Base-by-base conservation (phyloP, 1,140 invertebrate species). In the Bombus soroeensis region DNA sequence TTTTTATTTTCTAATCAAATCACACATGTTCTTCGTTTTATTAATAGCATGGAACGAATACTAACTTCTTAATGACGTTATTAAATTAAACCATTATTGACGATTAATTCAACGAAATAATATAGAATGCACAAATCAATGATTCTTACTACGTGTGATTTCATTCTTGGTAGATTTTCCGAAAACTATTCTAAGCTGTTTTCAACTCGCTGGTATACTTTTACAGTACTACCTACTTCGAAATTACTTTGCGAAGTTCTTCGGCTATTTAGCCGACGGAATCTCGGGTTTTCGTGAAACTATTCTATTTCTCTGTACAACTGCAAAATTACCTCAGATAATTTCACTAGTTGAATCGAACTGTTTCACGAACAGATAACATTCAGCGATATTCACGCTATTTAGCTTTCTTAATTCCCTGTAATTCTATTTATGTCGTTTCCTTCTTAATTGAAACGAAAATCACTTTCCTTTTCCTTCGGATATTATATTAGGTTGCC, bases 191-290 rank as follows among this genome's bases (percentile, higher is more conserved):
- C 13, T 18, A 53, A 66, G 32, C 32, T 47, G 37, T 83, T 83
- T 66, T 47, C 59, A 66, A 41, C 47, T 43, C 47, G 18, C 37
- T 34, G 66, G 77, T 84, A 78, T 53, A 71, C 74, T 78, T 84
- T 84, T 77, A 43, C 82, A 57, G 22, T 2, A 37, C 39, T 57
- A 28, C 22, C 47, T 22, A 78, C 37, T 78, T 71, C 25, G 43
- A 59, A 78, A 71, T 53, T 77, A 70, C 74, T 78, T 84, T 15
- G n/a, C 59, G 9, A 78, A 84, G 64, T 84, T 78, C 47, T 71
- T 66, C 43, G 37, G n/a, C 43, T 71, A 78, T 59, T 83, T 83
- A 28, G 73, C 15, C 57, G 41, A 13, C 18, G 72, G 22, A 66
- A 75, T 66, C 59, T 41, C 32, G 59, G 34, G 12, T 32, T 84